Percentiles rank a stretch among this genome's conserved stretches.
These are phyloP conservation scores for Caenorhabditis doughertyi DNA, from an alignment of 2,888 invertebrate genomes.

Conservation along the genomic window DNA sequence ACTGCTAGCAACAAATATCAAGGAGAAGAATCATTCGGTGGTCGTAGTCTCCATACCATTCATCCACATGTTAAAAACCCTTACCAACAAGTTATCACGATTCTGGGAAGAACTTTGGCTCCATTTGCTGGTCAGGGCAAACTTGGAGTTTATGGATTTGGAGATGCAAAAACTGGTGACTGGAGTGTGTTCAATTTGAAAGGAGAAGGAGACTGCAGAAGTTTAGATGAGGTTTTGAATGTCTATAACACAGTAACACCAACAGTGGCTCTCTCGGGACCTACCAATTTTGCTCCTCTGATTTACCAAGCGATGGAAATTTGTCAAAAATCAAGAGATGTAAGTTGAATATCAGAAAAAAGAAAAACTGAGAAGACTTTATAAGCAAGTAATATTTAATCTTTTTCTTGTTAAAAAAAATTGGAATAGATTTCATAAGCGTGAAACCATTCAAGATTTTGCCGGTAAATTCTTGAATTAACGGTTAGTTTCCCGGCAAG, in stretches of 20 bases:
- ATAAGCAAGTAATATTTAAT: too few species aligned
- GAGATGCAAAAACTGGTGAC: conserved; percentile 84
- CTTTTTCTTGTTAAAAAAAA: too few species aligned
- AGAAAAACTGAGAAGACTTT: too few species aligned
- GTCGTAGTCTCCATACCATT: conserved; percentile 83
- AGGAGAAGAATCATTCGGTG: conserved; percentile 84
- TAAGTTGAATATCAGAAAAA: conserved; percentile 44
- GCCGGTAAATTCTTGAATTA: too few species aligned
- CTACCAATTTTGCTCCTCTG: conserved; percentile 85
- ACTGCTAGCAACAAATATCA: conserved; percentile 86
- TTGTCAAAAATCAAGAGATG: conserved; percentile 83
- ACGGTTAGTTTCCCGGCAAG: too few species aligned
- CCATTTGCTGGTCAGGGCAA: conserved; percentile 84
- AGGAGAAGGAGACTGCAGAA: conserved; percentile 82
- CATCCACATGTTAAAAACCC: conserved; percentile 82
- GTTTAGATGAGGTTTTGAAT: conserved; percentile 83
- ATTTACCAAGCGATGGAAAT: conserved; percentile 85
- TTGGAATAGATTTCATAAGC: too few species aligned
- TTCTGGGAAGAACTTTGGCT: conserved; percentile 84
- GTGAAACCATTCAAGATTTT: too few species aligned
- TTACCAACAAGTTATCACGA: conserved; percentile 84
- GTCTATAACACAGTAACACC: conserved; percentile 84
- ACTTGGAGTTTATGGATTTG: conserved; percentile 85
- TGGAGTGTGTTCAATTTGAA: conserved; percentile 84
- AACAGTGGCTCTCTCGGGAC: conserved; percentile 84